Base-by-base conservation (phyloP, 2,113 vertebrate species). In the Planiliza haematocheilus region DNA sequence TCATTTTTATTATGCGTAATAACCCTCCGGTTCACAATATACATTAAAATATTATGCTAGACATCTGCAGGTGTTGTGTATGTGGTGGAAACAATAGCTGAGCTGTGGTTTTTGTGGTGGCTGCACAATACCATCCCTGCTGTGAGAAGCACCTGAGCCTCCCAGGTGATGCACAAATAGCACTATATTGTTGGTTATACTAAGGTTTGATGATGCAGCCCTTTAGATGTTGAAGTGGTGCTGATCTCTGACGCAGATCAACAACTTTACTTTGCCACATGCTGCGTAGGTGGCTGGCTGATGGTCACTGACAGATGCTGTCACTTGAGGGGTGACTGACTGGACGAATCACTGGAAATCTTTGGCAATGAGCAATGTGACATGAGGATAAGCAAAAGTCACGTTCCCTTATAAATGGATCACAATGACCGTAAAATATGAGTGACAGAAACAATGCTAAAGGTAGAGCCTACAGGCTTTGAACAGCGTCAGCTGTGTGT, bases 211-310 rank as follows among this genome's bases (percentile, higher is more conserved):
- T 49, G 43, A 53, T 84, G 84, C 52, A 70, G 79, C 82, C 86
- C 51, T 84, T 66, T 37, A 59, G 61, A 42, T 58, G 41, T 56
- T 65, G 64, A 51, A 52, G 56, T 55, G 74, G 14, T 73, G 53
- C 49, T 65, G 57, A 56, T 79, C 48, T 65, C 36, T 77, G 84
- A 56, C 74, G 67, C 83, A 83, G 55, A 43, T 75, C 55, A 56
- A 80, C 75, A 39, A 36, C 42, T 50, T 21, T 9, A 6, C 14
- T 8, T 55, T 1, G n/a, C 8, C 45, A 52, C 73, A 79, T 65
- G 65, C 73, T 11, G 41, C 18, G 16, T 2, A 0, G 57, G 55
- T 4, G 17, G 7, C 43, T 46, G 55, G 12, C 46, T 48, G 38
- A 50, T 24, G 46, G 10, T 49, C 41, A 50, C 16, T 48, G 43